Conservation (phyloP, 92 coral and sea anemone genomes). For the Montipora capitata region DNA sequence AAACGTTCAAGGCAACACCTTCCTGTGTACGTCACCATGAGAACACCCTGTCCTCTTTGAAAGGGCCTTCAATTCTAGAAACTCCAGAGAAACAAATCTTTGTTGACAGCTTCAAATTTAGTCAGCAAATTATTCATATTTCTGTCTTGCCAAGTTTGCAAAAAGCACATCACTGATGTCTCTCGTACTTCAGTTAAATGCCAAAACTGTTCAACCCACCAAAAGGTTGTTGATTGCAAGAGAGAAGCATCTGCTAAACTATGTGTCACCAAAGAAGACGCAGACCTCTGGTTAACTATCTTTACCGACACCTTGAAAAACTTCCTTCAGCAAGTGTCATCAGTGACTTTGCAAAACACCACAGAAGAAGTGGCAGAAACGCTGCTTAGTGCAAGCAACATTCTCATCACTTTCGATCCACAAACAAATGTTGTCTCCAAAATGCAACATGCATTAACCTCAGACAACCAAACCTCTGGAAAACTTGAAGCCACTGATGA, state of each 20-base stretch:
- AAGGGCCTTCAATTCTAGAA: too few species aligned
- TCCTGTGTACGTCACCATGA: conserved; percentile 8
- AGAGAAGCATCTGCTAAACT: conserved; percentile 46
- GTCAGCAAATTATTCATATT: too few species aligned
- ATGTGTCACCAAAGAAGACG: conserved; percentile 11
- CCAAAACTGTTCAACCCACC: conserved; percentile 25
- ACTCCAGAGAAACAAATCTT: conserved; percentile 1
- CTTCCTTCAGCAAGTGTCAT: not conserved
- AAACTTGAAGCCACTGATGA: too few species aligned
- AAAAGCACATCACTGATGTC: conserved; percentile 25
- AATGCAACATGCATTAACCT: conserved; percentile 13
- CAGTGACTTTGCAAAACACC: too few species aligned
- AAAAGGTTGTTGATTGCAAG: conserved; percentile 26
- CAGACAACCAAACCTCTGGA: conserved; percentile 3
- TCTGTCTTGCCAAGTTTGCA: conserved; percentile 40
- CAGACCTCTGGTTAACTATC: too few species aligned
- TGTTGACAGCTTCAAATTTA: conserved; percentile 30
- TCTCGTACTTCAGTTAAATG: conserved; percentile 13
- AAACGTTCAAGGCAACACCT: not conserved
- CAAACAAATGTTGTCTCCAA: conserved; percentile 23
- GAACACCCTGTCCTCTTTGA: not conserved
- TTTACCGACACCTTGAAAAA: conserved; percentile 28
- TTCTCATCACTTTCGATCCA: conserved; percentile 17
- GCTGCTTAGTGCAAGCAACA: conserved; percentile 16
- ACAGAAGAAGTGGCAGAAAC: conserved; percentile 29